Evolutionary conservation across 2,888 invertebrate species (phyloP), one percentile per base, ranked within the genome.

Genomic region (Vandiemenella viatica): DNA sequence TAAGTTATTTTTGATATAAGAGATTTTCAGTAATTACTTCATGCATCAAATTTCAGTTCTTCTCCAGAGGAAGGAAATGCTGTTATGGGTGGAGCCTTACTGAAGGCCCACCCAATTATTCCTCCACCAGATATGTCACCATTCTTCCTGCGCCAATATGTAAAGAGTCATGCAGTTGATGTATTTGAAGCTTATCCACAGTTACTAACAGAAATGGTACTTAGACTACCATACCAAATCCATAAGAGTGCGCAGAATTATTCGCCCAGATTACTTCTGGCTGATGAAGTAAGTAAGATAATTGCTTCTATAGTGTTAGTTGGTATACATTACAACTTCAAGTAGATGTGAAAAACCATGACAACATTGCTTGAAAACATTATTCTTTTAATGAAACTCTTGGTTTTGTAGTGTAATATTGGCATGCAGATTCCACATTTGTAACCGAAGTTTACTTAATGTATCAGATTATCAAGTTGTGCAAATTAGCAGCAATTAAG

Each of bases 101-200:
- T 95, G 38, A 91, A 88, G 63, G 84, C 88, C 37, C 84, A 83
- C 58, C 78, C 83, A 13, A 78, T 83, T 1, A 78, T 83, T 26
- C 80, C 89, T 0, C 78, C 88, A 42, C 92, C 92, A 0, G 95
- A 97, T 63, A 91, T 95, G 85, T 86, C 89, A 5, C 95, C 95
- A 8, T 89, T 97, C 69, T 96, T 96, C 70, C 75, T 87, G 46
- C 79, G 84, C 55, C 91, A 90, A 62, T 93, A 93, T 61, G 85
- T 95, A 32, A 92, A 91, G 67, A 83, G 85, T 46, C 90, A 92
- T 65, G 83, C 87, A 1, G 77, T 82, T 45, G 95, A 96, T 63
- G 85, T 96, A 23, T 93, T 97, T 64, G 88, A 92, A 63, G 86
- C 88, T 53, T 95, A 93, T 65, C 88, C 90, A 8, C 88, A 90